Evolutionary conservation across 2,113 vertebrate species (phyloP), one percentile per base, ranked within the genome.

Genomic region (Galemys pyrenaicus): DNA sequence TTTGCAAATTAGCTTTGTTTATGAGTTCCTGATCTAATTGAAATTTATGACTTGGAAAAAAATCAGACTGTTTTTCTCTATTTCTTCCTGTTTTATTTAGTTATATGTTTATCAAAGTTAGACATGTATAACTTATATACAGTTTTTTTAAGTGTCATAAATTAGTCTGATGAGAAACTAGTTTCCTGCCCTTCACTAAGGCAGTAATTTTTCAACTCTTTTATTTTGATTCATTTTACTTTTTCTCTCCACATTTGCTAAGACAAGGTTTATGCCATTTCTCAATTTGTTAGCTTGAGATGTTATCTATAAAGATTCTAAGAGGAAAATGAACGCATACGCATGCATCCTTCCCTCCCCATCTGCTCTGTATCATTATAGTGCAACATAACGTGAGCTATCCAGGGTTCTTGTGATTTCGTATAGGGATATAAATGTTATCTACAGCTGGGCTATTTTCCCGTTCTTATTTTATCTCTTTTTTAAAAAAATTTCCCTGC

Each of bases 81-180:
- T 91, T 84, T 78, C n/a, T 20, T 44, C 44, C 16, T 75, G 77
- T 26, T 16, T 89, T 62, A 13, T 71, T 85, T 56, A 65, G 32
- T 67, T 89, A 67, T 89, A 65, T 70, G 17, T 90, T 88, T 95
- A 44, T 49, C 49, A 44, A 79, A 82, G 44, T 51, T 49, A 49
- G 16, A 51, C 5, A 26, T 41, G 22, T 70, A 41, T 24, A 37
- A 44, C 8, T 20, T 49, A 22, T 70, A 41, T 30, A 30, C 30
- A 35, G 24, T 93, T 89, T 80, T 71, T 64, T 86, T 92, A 88
- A 56, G 15, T 60, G 24, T 75, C 30, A 60, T 46, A 58, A 80
- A 70, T 70, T 62, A 88, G 15, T 62, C 46, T 41, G 24, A 62
- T n/a, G 30, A 35, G 84, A 81, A 70, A 37, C 41, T 5, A 68